Evolutionary conservation across 2,113 vertebrate species (phyloP).

Genomic region (Oncorhynchus gorbuscha): DNA sequence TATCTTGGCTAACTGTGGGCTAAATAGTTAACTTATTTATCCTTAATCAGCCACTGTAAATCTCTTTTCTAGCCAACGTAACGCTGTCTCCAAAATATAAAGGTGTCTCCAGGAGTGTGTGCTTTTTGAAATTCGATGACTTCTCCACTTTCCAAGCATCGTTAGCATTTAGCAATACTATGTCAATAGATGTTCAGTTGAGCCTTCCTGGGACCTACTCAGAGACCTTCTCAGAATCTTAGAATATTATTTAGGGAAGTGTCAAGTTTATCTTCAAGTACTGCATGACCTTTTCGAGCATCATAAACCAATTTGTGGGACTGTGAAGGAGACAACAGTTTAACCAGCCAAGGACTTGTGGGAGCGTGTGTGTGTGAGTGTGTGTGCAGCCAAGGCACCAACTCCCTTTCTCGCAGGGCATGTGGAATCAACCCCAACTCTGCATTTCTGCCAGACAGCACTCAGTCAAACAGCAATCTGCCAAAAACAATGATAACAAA

Average conservation of each 20-base stretch:
- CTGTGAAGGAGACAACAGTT: slow-evolving; percentile 10
- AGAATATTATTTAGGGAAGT: not conserved
- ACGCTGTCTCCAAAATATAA: too few species aligned
- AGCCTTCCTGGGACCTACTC: not conserved
- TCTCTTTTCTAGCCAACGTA: too few species aligned
- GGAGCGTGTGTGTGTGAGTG: not conserved
- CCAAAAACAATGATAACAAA: not conserved
- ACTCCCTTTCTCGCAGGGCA: not conserved
- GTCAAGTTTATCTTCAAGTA: slow-evolving; percentile 10
- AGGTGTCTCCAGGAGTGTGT: too few species aligned
- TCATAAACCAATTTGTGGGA: slow-evolving; percentile 11
- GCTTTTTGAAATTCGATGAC: too few species aligned
- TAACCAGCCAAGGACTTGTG: not conserved
- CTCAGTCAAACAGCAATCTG: not conserved
- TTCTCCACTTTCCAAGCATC: too few species aligned
- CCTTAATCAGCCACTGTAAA: too few species aligned
- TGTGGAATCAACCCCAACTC: not conserved
- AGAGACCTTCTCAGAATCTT: not conserved
- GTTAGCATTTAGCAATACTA: too few species aligned
- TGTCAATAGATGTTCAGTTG: not conserved
- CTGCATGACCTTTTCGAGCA: slow-evolving; percentile 21
- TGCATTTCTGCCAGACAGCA: not conserved
- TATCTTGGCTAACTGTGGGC: too few species aligned
- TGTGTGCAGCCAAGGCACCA: not conserved
- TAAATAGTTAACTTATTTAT: too few species aligned